Base-by-base conservation (phyloP, 1,140 invertebrate genomes). In the Drosophila tropicalis region DNA sequence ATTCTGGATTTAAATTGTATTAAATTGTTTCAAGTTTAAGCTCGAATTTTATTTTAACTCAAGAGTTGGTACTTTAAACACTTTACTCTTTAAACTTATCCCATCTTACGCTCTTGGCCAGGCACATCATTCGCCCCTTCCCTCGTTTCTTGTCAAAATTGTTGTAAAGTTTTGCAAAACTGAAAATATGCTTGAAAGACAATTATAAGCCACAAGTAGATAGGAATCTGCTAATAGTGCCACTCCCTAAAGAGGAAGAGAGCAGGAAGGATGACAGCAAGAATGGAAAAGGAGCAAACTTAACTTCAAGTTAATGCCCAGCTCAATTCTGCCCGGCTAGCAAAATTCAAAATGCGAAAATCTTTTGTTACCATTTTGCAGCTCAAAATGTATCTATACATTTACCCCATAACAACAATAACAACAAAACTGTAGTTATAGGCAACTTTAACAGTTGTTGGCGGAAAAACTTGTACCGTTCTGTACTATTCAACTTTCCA, bases 181-280 rank as follows among this genome's bases (percentile, higher is more conserved):
- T 61, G 70, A 69, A 67, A 76, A 76, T 68, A 60, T 61, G 72
- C 67, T 71, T 61, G 54, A n/a, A 62, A 61, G 61, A 68, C 76
- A 78, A 78, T 78, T 79, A 76, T 61, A 79, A 76, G 72, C 68
- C 72, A 60, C 62, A 69, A 73, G 62, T 64, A 62, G 54, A 72
- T 70, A 61, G 47, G 55, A 66, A 73, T 77, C 70, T 73, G 66
- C 77, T 77, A 77, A 79, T 77, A 77, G 63, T 72, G 44, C 63
- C 58, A 73, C 60, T 70, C 58, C 40, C 58, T 19, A 56, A 57
- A 56, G 29, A 62, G 12, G 4, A 34, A 56, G 25, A 34, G 34
- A 22, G 22, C 3, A 22, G 17, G 3, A 51, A 22, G 44, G 44
- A 10, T 51, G 44, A 51, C 15, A 54, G 10, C 2, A 13, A 44